These are phyloP conservation scores for Laodelphax striatellus DNA, from an alignment of 1,140 invertebrate genomes.

Conservation along the genomic window DNA sequence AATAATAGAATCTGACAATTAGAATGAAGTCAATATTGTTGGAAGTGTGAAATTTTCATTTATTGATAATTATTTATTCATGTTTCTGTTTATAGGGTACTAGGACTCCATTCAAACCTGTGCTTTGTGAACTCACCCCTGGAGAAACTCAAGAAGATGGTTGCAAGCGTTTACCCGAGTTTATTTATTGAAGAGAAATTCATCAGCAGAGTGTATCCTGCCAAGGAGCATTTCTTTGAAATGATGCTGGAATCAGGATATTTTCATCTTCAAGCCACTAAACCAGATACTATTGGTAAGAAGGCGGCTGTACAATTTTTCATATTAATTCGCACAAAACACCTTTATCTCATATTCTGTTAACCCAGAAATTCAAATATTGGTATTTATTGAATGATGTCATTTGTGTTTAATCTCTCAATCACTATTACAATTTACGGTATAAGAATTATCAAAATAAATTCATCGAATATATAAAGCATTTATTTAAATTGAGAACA, in stretches of 20 bases:
- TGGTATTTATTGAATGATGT: too few relatives aligned
- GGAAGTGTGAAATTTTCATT: not conserved
- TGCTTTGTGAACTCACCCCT: slow-evolving; percentile 32
- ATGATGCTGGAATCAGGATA: slow-evolving; percentile 66
- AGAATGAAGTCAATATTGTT: not conserved
- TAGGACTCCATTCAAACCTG: slow-evolving; percentile 57
- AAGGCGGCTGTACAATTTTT: slow-evolving; percentile 1
- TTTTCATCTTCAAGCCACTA: slow-evolving; percentile 73
- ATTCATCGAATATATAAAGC: too few relatives aligned
- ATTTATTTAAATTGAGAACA: too few relatives aligned
- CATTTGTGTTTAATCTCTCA: too few relatives aligned
- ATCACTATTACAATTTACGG: too few relatives aligned
- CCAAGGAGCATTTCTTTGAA: slow-evolving; percentile 33
- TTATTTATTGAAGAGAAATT: slow-evolving; percentile 43
- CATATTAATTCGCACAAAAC: too few relatives aligned
- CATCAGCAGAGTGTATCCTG: slow-evolving; percentile 46
- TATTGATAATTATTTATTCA: not conserved
- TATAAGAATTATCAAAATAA: too few relatives aligned
- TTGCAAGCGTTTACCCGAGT: slow-evolving; percentile 42
- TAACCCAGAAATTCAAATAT: too few relatives aligned
- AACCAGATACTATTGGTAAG: slow-evolving; percentile 80
- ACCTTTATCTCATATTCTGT: too few relatives aligned
- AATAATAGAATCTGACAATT: too few relatives aligned
- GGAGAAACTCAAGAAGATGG: slow-evolving; percentile 35
- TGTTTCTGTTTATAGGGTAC: slow-evolving; percentile 36